These are phyloP conservation scores for Ameiurus melas DNA, from an alignment of 2,113 vertebrate genomes.

Conservation along the genomic window DNA sequence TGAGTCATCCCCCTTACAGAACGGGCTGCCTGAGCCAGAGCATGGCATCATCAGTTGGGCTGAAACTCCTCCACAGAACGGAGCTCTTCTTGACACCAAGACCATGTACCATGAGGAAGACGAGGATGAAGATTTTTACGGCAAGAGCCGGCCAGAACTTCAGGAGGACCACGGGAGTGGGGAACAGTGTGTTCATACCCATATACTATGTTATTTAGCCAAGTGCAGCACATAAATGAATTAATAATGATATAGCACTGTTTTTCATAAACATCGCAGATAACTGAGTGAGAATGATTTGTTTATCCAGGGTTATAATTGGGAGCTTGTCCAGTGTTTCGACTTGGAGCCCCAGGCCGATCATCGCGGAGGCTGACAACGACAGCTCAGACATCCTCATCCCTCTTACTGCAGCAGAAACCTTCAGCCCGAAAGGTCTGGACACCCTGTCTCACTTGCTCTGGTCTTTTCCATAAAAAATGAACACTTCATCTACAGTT, in stretches of 20 bases:
- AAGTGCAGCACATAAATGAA: not conserved
- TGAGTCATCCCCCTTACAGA: conserved; percentile 59
- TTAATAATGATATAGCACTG: not conserved
- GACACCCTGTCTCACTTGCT: not conserved
- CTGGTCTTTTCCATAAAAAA: not conserved
- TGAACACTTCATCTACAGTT: not conserved
- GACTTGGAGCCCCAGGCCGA: conserved; percentile 85
- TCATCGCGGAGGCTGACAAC: conserved; percentile 72
- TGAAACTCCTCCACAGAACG: conserved; percentile 62
- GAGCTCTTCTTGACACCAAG: conserved; percentile 63
- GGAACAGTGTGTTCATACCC: conserved; percentile 70
- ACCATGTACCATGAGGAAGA: conserved; percentile 74
- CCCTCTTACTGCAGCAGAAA: conserved; percentile 75
- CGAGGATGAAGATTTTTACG: conserved; percentile 68
- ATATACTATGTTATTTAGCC: not conserved
- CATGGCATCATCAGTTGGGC: conserved; percentile 64
- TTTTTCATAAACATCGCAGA: not conserved
- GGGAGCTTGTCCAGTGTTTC: conserved; percentile 78
- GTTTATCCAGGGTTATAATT: conserved; percentile 73
- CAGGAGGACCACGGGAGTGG: conserved; percentile 55
- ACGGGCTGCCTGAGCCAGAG: conserved; percentile 63
- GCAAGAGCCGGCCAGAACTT: conserved; percentile 60
- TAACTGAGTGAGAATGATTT: not conserved
- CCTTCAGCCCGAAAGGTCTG: conserved; percentile 80
- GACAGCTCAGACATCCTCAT: conserved; percentile 82